These are phyloP conservation scores for Pelmatolapia mariae DNA, from an alignment of 2,113 vertebrate species.

Conservation along the genomic window DNA sequence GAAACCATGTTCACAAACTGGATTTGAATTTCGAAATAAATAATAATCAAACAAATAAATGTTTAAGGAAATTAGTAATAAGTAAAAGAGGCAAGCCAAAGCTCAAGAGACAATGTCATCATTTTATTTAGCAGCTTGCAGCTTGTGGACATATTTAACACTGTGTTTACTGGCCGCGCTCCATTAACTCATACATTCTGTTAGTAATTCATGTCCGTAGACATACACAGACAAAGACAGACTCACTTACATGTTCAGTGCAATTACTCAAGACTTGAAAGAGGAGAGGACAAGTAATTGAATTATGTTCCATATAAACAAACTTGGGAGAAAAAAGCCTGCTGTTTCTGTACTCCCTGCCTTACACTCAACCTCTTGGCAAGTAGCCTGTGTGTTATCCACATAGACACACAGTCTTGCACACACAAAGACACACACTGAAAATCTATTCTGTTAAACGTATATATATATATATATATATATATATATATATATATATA, in stretches of 20 bases:
- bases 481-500: background rate
- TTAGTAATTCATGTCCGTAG: constrained; percentile 61
- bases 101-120: background rate
- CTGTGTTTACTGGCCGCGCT: constrained; percentile 58
- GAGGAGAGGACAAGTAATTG: constrained; percentile 59
- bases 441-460: background rate
- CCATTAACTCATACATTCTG: constrained; percentile 56
- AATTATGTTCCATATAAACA: constrained; percentile 63
- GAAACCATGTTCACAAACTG: background rate
- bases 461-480: background rate
- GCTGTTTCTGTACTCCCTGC: constrained; percentile 28
- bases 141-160: constrained; percentile 55
- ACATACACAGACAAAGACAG: background rate
- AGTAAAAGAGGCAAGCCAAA: background rate
- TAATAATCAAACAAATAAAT: background rate
- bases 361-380: constrained; percentile 21
- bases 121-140: constrained; percentile 48
- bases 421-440: background rate
- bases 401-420: background rate
- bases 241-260: background rate
- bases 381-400: background rate
- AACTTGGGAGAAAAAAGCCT: constrained; percentile 48
- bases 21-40: background rate
- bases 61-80: background rate
- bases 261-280: constrained; percentile 60